Percentiles rank a stretch among this genome's conserved stretches.
phyloP scores from a whole-genome alignment of 2,888 invertebrate species.

The Itoplectis maculator region DNA sequence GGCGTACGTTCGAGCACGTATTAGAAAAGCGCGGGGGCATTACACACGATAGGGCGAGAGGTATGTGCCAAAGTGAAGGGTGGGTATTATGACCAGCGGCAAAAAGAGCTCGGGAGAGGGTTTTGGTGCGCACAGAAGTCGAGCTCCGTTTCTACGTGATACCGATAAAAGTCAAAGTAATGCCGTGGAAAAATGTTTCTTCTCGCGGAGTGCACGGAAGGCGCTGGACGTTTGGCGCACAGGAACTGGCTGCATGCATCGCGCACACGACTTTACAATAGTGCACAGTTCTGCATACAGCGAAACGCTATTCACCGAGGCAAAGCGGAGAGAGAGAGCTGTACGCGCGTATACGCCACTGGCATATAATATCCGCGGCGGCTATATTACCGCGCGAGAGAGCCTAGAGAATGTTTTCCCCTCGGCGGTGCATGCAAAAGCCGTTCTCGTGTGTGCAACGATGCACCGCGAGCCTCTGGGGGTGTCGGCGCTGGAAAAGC shows the following conservation, averaged over 20 bases:
- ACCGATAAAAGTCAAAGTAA: slow-evolving; percentile 81
- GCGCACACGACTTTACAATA: slow-evolving; percentile 29
- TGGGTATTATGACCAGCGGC: slow-evolving; percentile 31
- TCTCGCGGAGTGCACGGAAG: slow-evolving; percentile 62
- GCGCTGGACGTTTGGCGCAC: slow-evolving; percentile 11
- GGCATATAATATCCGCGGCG: slow-evolving; percentile 47
- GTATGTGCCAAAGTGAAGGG: slow-evolving; percentile 35
- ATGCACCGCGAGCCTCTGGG: neutral
- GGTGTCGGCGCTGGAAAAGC: slow-evolving; percentile 16
- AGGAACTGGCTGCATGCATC: slow-evolving; percentile 17
- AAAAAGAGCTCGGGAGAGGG: slow-evolving; percentile 34
- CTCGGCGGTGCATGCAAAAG: slow-evolving; percentile 20
- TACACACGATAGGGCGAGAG: slow-evolving; percentile 60
- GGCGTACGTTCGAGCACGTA: slow-evolving; percentile 62
- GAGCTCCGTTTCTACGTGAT: slow-evolving; percentile 62
- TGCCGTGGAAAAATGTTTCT: slow-evolving; percentile 79
- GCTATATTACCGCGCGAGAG: neutral
- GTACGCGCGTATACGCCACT: slow-evolving; percentile 49
- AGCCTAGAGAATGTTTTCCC: slow-evolving; percentile 29
- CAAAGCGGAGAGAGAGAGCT: slow-evolving; percentile 4
- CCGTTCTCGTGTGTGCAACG: slow-evolving; percentile 20
- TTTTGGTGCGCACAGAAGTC: slow-evolving; percentile 32
- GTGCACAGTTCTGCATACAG: neutral
- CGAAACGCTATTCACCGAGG: slow-evolving; percentile 1
- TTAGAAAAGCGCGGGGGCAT: slow-evolving; percentile 66